phyloP scores from a whole-genome alignment of 2,888 invertebrate species.

The Epinotia ramella region DNA sequence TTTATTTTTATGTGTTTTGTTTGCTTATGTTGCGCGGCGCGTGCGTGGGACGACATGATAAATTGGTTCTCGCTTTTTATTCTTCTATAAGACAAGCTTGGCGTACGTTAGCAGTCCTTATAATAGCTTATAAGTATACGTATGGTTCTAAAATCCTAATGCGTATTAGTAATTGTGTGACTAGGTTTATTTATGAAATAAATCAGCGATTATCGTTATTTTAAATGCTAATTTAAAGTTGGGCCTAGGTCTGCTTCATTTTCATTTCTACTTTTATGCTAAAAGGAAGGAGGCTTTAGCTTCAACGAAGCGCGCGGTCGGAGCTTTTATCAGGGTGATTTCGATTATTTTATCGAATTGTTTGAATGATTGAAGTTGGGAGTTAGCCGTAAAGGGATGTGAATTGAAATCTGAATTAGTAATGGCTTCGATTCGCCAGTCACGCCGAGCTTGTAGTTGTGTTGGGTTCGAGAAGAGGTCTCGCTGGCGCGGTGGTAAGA shows the following conservation, averaged over 20 bases:
- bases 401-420: constrained; percentile 53
- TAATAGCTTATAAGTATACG: constrained; percentile 60
- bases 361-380: constrained; percentile 31
- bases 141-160: constrained; percentile 62
- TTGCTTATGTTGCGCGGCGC: constrained; percentile 76
- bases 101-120: constrained; percentile 75
- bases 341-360: constrained; percentile 45
- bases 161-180: constrained; percentile 59
- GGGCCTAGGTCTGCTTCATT: constrained; percentile 59
- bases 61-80: constrained; percentile 77
- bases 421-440: constrained; percentile 50
- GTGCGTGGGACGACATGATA: constrained; percentile 82
- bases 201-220: constrained; percentile 52
- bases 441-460: constrained; percentile 64
- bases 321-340: not conserved
- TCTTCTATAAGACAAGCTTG: constrained; percentile 74
- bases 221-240: constrained; percentile 57
- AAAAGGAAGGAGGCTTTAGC: constrained; percentile 68
- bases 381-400: constrained; percentile 47
- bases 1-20: constrained; percentile 74
- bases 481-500: constrained; percentile 75
- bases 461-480: constrained; percentile 68
- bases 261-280: constrained; percentile 62
- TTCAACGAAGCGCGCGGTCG: constrained; percentile 46
- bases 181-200: constrained; percentile 56